phyloP scores from a whole-genome alignment of 2,797 vertebrate genomes.

The Clamator glandarius region DNA sequence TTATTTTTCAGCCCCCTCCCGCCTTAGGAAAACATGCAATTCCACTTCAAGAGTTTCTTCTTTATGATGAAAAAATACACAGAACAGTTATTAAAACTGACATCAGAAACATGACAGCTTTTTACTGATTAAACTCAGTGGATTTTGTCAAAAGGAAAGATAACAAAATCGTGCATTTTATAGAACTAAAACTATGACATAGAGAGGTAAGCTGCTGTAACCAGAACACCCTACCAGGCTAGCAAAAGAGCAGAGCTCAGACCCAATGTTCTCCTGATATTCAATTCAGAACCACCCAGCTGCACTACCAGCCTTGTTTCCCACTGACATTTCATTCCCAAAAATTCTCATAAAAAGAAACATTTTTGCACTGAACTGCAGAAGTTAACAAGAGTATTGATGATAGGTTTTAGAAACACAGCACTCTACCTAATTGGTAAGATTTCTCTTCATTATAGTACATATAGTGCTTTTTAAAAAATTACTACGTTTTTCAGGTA shows the following conservation, averaged over 20 bases:
- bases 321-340: not conserved
- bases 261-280: not conserved
- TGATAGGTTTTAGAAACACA: not conserved
- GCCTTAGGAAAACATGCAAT: not conserved
- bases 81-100: not conserved
- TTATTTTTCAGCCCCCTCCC: not conserved
- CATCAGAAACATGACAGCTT: not conserved
- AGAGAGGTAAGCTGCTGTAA: not conserved
- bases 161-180: not conserved
- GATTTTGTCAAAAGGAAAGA: not conserved
- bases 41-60: not conserved
- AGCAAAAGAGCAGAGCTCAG: not conserved
- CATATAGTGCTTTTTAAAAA: not conserved
- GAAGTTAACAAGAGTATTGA: not conserved
- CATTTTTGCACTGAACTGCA: not conserved
- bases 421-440: not conserved
- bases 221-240: not conserved
- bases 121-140: not conserved
- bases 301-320: not conserved
- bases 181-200: not conserved
- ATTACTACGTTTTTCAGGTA: not conserved
- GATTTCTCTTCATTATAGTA: not conserved
- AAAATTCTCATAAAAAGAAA: not conserved
- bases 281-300: not conserved
- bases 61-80: not conserved